Conservation (phyloP, 92 coral and sea anemone genomes). For the Hydrozoanthus gracilis region DNA sequence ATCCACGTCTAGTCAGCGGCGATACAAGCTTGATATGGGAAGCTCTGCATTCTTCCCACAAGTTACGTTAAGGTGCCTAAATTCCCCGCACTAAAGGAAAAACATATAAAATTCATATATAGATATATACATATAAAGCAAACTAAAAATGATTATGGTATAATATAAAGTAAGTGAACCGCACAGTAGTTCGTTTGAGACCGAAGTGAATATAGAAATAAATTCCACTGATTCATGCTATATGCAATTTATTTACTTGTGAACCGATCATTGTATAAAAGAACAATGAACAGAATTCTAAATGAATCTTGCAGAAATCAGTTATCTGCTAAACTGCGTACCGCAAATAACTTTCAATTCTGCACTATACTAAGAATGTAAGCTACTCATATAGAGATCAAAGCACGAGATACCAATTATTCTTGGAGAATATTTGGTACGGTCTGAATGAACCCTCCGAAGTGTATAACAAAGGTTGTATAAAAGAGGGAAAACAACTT, state of each 20-base stretch:
- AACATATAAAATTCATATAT: constrained; percentile 8
- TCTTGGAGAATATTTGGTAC: constrained; percentile 20
- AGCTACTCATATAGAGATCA: too few species aligned
- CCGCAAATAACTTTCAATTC: too few species aligned
- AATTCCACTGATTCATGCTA: too few species aligned
- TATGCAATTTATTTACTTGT: too few species aligned
- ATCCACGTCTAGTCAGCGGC: constrained; percentile 5
- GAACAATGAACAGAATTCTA: too few species aligned
- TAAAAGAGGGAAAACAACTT: constrained; percentile 29
- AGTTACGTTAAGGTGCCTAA: constrained; percentile 35
- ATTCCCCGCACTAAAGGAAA: constrained; percentile 31
- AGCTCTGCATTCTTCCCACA: constrained; percentile 21
- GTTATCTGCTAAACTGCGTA: too few species aligned
- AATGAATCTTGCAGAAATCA: too few species aligned
- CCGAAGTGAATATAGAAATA: constrained; percentile 3
- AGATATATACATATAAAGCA: constrained; percentile 7
- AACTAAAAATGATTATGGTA: neutral
- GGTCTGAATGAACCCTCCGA: constrained; percentile 30
- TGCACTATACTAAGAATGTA: too few species aligned
- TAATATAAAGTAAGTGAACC: constrained; percentile 31
- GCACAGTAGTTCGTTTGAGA: neutral
- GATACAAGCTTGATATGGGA: constrained; percentile 13
- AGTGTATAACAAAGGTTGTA: constrained; percentile 35
- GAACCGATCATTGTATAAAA: too few species aligned
- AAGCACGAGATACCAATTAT: too few species aligned